Evolutionary conservation across 2,113 vertebrate genomes (phyloP), one percentile per base, ranked within the genome.

Genomic region (Chinchilla lanigera): DNA sequence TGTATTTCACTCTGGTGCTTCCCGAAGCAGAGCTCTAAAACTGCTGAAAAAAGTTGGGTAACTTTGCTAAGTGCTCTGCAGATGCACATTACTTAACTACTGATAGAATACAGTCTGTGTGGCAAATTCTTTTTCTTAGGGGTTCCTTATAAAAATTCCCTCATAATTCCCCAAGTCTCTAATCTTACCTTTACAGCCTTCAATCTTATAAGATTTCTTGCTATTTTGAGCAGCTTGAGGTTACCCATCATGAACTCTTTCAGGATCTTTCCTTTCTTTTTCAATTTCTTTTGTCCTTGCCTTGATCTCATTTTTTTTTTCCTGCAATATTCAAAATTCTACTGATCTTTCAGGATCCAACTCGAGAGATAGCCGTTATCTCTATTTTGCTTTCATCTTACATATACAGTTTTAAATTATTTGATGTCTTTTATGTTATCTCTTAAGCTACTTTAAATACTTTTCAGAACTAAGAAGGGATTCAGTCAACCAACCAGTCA

Each of bases 371-470:
- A 56, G 5, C 17, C 20, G 58, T 78, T 78, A 85, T 90, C 35
- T 93, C 44, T 71, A n/a, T 69, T 93, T 96, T 65, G 33, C 61
- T 97, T 96, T 95, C 54, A 93, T 93, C n/a, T 87, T 88, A 63
- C 35, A 58, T 67, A 86, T 54, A 91, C 24, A 91, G 89, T 92
- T 93, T 75, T 3, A 92, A 96, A 82, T 80, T 97, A 81, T 90
- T 96, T 96, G 65, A 56, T 96, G 73, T 86, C 47, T 92, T 91
- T 69, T 50, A 88, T 78, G 54, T 77, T 93, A 89, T 90, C 86
- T 81, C 91, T 90, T 90, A 65, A 98, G 93, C 63, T 96, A 41
- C 58, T 89, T 93, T 97, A 87, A 94, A 67, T 78, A 94, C 28
- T 61, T 82, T 89, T 84, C 86, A 86, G 95, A 98, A 98, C n/a